Conservation (phyloP, 2,797 vertebrate genomes). For the Dermochelys coriacea region DNA sequence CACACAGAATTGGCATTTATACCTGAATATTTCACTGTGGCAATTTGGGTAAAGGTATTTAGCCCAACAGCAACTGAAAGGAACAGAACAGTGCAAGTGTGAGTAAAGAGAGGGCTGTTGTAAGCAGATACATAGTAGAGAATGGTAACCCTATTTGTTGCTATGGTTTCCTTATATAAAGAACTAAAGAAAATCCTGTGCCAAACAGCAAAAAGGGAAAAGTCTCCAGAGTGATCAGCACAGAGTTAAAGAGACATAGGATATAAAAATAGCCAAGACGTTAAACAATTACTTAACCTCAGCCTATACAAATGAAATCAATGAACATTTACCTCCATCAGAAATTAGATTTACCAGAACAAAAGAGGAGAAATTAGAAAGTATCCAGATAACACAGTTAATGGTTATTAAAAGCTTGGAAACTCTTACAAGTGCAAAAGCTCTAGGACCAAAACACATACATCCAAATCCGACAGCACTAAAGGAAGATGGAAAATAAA, state of each 20-base stretch:
- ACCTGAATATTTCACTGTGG: neutral
- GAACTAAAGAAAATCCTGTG: neutral
- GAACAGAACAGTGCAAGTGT: neutral
- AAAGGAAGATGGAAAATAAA: conserved; percentile 39
- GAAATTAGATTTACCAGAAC: conserved; percentile 70
- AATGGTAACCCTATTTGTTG: neutral
- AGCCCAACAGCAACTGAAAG: neutral
- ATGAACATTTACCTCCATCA: conserved; percentile 71
- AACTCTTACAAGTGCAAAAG: neutral
- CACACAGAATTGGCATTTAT: neutral
- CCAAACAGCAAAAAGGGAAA: conserved; percentile 8
- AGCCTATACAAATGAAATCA: conserved; percentile 77
- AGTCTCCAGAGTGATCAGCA: conserved; percentile 43
- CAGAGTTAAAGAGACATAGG: conserved; percentile 45
- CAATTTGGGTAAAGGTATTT: neutral
- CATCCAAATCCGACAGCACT: neutral
- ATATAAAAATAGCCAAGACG: conserved; percentile 67
- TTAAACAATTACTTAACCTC: conserved; percentile 63
- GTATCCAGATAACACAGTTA: conserved; percentile 54
- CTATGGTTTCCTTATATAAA: neutral
- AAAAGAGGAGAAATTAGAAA: conserved; percentile 69
- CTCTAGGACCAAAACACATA: neutral
- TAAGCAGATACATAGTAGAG: neutral
- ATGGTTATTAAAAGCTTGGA: conserved; percentile 64
- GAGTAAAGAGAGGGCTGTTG: neutral